Conservation (phyloP, 2,888 invertebrate species). For the Parnassius smintheus region DNA sequence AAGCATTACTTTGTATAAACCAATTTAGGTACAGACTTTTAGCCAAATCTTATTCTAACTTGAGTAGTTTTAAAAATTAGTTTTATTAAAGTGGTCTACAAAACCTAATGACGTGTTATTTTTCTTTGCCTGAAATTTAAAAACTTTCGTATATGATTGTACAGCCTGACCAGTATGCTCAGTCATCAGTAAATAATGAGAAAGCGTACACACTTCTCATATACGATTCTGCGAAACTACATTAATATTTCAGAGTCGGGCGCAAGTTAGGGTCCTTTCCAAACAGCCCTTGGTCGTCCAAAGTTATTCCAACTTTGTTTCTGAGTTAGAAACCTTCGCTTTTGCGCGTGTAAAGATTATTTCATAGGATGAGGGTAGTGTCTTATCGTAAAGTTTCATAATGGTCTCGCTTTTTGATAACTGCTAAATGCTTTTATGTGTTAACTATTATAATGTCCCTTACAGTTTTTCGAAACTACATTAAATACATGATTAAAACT, state of each 20-base stretch:
- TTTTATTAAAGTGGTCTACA: too few relatives aligned
- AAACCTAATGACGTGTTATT: too few relatives aligned
- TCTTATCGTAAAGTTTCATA: conserved; percentile 67
- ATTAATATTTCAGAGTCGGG: conserved; percentile 77
- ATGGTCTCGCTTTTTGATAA: conserved; percentile 14
- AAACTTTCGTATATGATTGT: conserved; percentile 18
- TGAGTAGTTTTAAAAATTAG: too few relatives aligned
- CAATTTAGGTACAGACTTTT: too few relatives aligned
- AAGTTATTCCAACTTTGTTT: conserved; percentile 78
- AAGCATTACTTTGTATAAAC: too few relatives aligned
- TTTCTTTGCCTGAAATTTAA: too few relatives aligned
- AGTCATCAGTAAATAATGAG: conserved; percentile 26
- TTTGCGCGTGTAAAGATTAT: conserved; percentile 69
- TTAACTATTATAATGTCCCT: too few relatives aligned
- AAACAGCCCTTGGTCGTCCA: conserved; percentile 81
- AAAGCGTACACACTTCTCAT: conserved; percentile 63
- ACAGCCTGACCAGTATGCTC: conserved; percentile 25
- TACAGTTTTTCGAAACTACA: too few relatives aligned
- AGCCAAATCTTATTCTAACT: too few relatives aligned
- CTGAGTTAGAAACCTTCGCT: conserved; percentile 56
- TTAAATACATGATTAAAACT: too few relatives aligned
- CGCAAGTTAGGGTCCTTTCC: conserved; percentile 75
- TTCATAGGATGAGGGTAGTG: conserved; percentile 56
- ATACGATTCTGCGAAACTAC: conserved; percentile 78
- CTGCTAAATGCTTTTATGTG: conserved; percentile 1